A percentile compares a stretch with the other conserved stretches of the same genome.
Evolutionary conservation across 2,888 invertebrate species (phyloP).

Genomic region (Cryptophagus acutangulus): DNA sequence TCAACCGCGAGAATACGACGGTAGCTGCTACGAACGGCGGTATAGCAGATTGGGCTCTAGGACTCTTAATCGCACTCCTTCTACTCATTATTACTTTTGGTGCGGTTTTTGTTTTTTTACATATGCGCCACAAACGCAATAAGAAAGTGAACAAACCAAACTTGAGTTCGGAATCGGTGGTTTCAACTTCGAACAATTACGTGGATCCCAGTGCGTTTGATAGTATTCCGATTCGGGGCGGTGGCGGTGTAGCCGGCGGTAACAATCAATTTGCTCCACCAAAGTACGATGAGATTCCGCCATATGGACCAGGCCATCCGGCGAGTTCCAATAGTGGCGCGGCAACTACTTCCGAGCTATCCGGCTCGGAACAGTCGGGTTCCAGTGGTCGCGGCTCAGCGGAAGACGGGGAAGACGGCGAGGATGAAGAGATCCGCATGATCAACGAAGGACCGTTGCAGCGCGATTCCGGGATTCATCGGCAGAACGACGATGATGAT

Average conservation of each 20-base stretch:
- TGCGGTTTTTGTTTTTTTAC: conserved; percentile 78
- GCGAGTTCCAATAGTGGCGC: conserved; percentile 74
- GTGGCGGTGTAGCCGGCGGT: conserved; percentile 47
- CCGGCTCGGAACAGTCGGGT: conserved; percentile 91
- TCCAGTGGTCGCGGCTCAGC: conserved; percentile 95
- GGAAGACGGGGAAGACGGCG: conserved; percentile 87
- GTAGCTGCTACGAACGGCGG: conserved; percentile 63
- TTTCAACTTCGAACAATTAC: conserved; percentile 75
- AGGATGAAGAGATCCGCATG: conserved; percentile 96
- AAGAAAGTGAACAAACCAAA: conserved; percentile 76
- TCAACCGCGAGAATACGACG: conserved; percentile 48
- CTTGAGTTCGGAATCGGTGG: conserved; percentile 64
- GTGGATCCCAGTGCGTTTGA: conserved; percentile 87
- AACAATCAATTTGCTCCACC: conserved; percentile 76
- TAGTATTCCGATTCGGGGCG: conserved; percentile 77
- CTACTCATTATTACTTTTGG: conserved; percentile 78
- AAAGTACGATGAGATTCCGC: conserved; percentile 86
- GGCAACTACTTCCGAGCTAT: conserved; percentile 83
- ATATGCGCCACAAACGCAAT: conserved; percentile 75
- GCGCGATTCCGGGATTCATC: conserved; percentile 63
- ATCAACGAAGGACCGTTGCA: conserved; percentile 89
- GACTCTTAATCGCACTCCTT: conserved; percentile 76
- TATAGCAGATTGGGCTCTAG: conserved; percentile 82
- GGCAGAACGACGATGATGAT: conserved; percentile 58
- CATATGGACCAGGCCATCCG: conserved; percentile 66